Evolutionary conservation across 2,113 vertebrate genomes (phyloP), one percentile per base, ranked within the genome.

Genomic region (Lamprologus speciosus): DNA sequence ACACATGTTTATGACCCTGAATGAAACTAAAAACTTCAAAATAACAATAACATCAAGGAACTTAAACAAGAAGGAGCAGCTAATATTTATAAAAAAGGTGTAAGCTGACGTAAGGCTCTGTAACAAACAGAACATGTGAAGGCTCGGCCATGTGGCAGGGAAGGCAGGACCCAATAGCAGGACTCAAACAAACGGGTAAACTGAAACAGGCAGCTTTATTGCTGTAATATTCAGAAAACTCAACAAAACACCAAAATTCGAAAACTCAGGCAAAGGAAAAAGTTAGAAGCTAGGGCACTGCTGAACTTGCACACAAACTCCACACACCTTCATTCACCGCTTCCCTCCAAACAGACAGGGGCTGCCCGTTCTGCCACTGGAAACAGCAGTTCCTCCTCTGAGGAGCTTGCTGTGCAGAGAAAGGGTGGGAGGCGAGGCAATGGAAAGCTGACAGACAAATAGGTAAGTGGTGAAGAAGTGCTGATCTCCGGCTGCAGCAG

Each of bases 1-100:
- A 60, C 57, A 60, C 28, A 60, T 60, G 14, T 0, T 17, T 31
- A 17, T 60, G 28, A 0, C 14, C 28, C 14, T 60, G 57, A 60
- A 31, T 17, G 28, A 60, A 60, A 60, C 26, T 60, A 60, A 60
- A 60, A 60, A 1, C 28, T 4, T 31, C 28, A 60, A 60, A 60
- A 60, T 60, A 60, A 1, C 57, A 60, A 60, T 6, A 60, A 2
- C 57, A 60, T 31, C 57, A 60, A 17, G 26, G 1, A 9, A 60
- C 57, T 4, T 58, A 58, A 57, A 57, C 12, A 57, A 58, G 13
- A 63, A 33, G 31, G 28, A n/a, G 58, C 60, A 12, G 60, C 60
- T n/a, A 35, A 35, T 65, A 65, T n/a, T 65, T 19, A 65, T 2
- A 1, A 2, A 3, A 13, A 4, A 63, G 6, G 9, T 63, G 9